A percentile compares a stretch with the other conserved stretches of the same genome.
Conservation (phyloP, 2,113 vertebrate species). For the Thymallus thymallus region DNA sequence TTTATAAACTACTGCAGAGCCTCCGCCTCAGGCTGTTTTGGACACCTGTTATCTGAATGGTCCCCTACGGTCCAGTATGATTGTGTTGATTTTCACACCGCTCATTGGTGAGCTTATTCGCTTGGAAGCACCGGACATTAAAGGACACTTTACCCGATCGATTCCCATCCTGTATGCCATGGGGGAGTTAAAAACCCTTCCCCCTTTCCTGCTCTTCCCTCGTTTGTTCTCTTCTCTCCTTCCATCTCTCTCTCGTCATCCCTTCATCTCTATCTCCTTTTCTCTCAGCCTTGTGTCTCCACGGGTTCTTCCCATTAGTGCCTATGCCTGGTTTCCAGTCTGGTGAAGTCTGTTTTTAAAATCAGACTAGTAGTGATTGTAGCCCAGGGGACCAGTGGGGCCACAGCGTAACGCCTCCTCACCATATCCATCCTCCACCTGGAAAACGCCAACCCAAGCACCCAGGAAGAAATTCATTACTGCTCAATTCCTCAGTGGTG, state of each 20-base stretch:
- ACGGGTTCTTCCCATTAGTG: slow-evolving; percentile 57
- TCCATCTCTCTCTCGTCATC: slow-evolving; percentile 16
- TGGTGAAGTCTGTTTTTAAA: slow-evolving; percentile 57
- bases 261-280: neutral
- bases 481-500: slow-evolving; percentile 57
- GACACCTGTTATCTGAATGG: slow-evolving; percentile 50
- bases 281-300: slow-evolving; percentile 45
- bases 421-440: slow-evolving; percentile 27
- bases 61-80: slow-evolving; percentile 42
- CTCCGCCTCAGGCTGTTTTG: slow-evolving; percentile 10
- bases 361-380: slow-evolving; percentile 51
- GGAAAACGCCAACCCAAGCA: slow-evolving; percentile 56
- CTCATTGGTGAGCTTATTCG: slow-evolving; percentile 40
- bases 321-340: slow-evolving; percentile 49
- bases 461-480: slow-evolving; percentile 62
- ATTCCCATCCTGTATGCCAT: slow-evolving; percentile 49
- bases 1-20: slow-evolving; percentile 2
- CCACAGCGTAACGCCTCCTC: neutral
- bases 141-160: slow-evolving; percentile 51
- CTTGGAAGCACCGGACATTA: slow-evolving; percentile 44
- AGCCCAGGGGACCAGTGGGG: slow-evolving; percentile 48
- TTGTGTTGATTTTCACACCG: slow-evolving; percentile 49
- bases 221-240: slow-evolving; percentile 42
- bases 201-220: slow-evolving; percentile 26
- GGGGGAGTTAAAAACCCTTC: slow-evolving; percentile 55